Evolutionary conservation across 2,113 vertebrate genomes (phyloP), one percentile per base, ranked within the genome.

Genomic region (Rhineura floridana): DNA sequence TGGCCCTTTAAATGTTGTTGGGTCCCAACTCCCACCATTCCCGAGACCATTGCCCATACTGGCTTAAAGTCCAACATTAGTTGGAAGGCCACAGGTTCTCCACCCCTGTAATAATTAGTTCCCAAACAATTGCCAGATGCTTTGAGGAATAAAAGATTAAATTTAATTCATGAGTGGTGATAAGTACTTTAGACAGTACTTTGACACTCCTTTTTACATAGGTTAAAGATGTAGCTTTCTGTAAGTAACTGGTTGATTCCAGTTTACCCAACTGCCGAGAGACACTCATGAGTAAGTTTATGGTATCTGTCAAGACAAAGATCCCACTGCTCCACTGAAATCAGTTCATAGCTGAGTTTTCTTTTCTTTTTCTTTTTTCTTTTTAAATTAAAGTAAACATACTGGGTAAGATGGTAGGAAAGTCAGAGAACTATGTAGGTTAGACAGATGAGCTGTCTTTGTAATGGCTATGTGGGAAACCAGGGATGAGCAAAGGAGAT

Each of bases 401-500:
- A 83, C 83, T 69, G 83, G 86, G 84, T n/a, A 81, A 21, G 87
- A 30, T 91, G 85, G 75, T 88, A 36, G 88, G 93, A 77, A 90
- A 95, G 36, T 39, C 72, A 91, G 87, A 81, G 39, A 50, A 75
- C 83, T 89, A 91, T 86, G 73, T 78, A 93, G 84, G 88, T 90
- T 95, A 25, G 19, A 30, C 92, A 82, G 89, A 92, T 91, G 88
- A 85, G 73, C 0, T 89, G 87, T 78, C 62, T 92, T 81, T 87
- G 79, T 87, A 93, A 87, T 87, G 91, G 85, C 52, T 62, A 62
- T 88, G 88, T 95, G 89, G 94, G 95, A 95, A 96, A 93, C 89
- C 88, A 81, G 91, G 94, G 94, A 91, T 91, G 92, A 78, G 87
- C 93, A 95, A 91, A 94, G 86, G 91, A 92, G 92, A 92, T 89